These are phyloP conservation scores for Scatophagus argus DNA, from an alignment of 2,113 vertebrate genomes.

Conservation along the genomic window DNA sequence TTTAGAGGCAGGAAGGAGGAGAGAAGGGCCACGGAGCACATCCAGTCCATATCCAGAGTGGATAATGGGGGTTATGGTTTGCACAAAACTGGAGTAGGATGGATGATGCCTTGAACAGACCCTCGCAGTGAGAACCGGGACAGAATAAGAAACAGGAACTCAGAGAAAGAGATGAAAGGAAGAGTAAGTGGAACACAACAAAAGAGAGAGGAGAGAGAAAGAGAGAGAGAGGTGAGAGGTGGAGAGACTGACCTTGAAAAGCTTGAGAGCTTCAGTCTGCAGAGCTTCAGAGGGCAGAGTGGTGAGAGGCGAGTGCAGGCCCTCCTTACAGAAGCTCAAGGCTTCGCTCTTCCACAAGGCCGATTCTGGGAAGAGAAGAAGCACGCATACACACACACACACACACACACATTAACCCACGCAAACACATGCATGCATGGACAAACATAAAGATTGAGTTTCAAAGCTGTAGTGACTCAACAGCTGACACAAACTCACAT, in stretches of 20 bases:
- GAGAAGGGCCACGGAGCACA: conserved; percentile 25
- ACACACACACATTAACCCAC: neutral
- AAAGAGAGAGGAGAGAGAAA: conserved; percentile 8
- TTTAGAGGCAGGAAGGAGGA: conserved; percentile 32
- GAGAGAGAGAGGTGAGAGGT: conserved; percentile 24
- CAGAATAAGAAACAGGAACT: neutral
- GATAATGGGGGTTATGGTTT: conserved; percentile 21
- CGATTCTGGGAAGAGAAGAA: conserved; percentile 80
- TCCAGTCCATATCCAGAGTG: conserved; percentile 50
- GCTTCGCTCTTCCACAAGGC: conserved; percentile 87
- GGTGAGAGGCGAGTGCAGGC: conserved; percentile 87
- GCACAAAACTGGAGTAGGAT: conserved; percentile 11
- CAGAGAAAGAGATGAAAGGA: conserved; percentile 42
- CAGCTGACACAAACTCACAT: conserved; percentile 61
- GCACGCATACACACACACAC: conserved; percentile 14
- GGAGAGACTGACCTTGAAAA: conserved; percentile 87
- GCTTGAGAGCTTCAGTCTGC: conserved; percentile 92
- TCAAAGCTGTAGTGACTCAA: conserved; percentile 62
- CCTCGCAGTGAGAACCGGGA: neutral
- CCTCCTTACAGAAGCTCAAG: conserved; percentile 90
- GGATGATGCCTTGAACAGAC: conserved; percentile 53
- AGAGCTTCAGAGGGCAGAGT: conserved; percentile 91
- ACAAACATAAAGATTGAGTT: conserved; percentile 62
- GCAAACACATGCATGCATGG: conserved; percentile 12
- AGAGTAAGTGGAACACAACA: conserved; percentile 35